Percentiles rank a stretch among this genome's conserved stretches.
phyloP scores from a whole-genome alignment of 2,888 invertebrate genomes.

The Lapara coniferarum region DNA sequence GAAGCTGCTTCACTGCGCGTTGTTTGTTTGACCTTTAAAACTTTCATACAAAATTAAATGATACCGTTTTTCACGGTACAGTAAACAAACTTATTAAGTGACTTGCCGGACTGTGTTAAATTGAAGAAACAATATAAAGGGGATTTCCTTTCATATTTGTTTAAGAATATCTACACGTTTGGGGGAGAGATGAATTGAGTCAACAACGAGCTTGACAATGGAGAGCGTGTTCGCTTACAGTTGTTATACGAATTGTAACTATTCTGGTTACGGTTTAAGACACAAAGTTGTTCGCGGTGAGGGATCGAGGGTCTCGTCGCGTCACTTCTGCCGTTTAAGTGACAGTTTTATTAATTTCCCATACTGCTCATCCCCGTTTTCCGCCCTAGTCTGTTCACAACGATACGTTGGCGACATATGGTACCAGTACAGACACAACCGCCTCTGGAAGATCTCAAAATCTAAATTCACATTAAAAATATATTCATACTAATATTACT shows the following conservation, averaged over 20 bases:
- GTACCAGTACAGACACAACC: slow-evolving; percentile 50
- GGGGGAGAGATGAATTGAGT: slow-evolving; percentile 73
- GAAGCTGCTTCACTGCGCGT: slow-evolving; percentile 27
- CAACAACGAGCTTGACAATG: slow-evolving; percentile 75
- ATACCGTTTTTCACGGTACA: not conserved
- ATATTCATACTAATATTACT: too few species aligned
- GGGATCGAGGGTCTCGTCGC: slow-evolving; percentile 65
- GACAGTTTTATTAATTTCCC: slow-evolving; percentile 91
- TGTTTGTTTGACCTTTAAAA: not conserved
- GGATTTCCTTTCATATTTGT: slow-evolving; percentile 61
- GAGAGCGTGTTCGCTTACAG: slow-evolving; percentile 57
- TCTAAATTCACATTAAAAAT: slow-evolving; percentile 1
- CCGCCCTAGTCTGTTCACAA: slow-evolving; percentile 73
- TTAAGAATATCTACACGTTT: slow-evolving; percentile 63
- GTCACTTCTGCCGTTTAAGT: slow-evolving; percentile 85
- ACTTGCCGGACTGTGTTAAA: slow-evolving; percentile 22
- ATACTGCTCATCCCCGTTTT: slow-evolving; percentile 75
- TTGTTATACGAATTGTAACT: slow-evolving; percentile 47
- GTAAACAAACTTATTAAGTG: slow-evolving; percentile 25
- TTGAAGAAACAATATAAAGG: slow-evolving; percentile 25
- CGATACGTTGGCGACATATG: slow-evolving; percentile 76
- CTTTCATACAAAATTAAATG: not conserved
- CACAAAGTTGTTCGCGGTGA: slow-evolving; percentile 52
- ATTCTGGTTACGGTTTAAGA: slow-evolving; percentile 50
- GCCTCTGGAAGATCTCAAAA: slow-evolving; percentile 29